phyloP scores from a whole-genome alignment of 2,888 invertebrate species.

The Micropterix aruncella region DNA sequence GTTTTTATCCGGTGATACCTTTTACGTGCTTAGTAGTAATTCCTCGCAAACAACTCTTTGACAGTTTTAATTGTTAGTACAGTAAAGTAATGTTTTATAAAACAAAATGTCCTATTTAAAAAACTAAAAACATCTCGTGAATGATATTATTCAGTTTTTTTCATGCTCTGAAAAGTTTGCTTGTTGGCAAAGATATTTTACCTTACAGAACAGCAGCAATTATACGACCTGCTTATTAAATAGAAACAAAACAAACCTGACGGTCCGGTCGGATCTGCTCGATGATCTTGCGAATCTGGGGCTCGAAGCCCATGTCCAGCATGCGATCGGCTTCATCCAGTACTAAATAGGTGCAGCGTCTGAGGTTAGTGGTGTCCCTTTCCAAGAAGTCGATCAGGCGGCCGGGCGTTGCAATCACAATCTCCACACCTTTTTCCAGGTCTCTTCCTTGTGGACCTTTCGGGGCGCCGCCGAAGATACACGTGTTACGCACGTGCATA shows the following conservation, averaged over 20 bases:
- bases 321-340: conserved; percentile 83
- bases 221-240: no score
- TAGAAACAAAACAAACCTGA: conserved; percentile 52
- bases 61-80: no score
- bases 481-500: conserved; percentile 80
- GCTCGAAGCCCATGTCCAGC: conserved; percentile 98
- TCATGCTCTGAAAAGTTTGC: no score
- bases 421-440: conserved; percentile 80
- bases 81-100: no score
- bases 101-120: no score
- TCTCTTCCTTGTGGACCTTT: conserved; percentile 84
- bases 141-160: no score
- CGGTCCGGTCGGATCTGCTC: conserved; percentile 88
- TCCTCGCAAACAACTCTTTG: no score
- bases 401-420: conserved; percentile 93
- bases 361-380: conserved; percentile 65
- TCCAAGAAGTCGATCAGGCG: conserved; percentile 90
- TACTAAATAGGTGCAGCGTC: conserved; percentile 79
- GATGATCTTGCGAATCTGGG: conserved; percentile 91
- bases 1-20: no score
- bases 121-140: no score
- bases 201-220: no score
- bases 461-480: conserved; percentile 96
- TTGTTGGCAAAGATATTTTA: no score
- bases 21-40: no score